Conservation (phyloP, 2,797 vertebrate species). For the Neostethus bicornis region DNA sequence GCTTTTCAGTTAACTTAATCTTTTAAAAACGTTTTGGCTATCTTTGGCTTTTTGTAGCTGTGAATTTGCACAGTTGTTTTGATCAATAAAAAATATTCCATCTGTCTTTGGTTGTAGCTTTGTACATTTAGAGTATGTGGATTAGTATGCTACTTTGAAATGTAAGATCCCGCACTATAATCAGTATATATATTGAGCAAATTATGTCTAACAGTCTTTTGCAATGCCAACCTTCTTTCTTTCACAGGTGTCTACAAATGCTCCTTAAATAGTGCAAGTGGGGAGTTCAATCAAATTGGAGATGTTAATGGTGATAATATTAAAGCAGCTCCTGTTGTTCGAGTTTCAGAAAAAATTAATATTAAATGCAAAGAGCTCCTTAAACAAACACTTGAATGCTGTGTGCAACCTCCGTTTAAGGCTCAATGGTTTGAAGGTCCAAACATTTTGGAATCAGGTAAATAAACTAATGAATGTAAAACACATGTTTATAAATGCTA, state of each 20-base stretch:
- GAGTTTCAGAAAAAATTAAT: neutral
- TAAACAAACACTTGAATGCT: slow-evolving; percentile 42
- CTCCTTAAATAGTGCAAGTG: neutral
- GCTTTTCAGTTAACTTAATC: too few relatives aligned
- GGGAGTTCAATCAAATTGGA: slow-evolving; percentile 40
- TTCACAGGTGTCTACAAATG: slow-evolving; percentile 67
- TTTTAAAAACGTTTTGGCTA: too few relatives aligned
- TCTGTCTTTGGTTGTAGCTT: too few relatives aligned
- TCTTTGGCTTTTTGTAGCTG: too few relatives aligned
- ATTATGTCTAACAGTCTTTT: neutral
- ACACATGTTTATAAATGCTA: neutral
- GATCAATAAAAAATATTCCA: too few relatives aligned
- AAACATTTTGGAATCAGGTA: accelerated
- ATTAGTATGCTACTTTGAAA: too few relatives aligned
- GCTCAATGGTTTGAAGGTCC: slow-evolving; percentile 42
- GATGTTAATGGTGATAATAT: neutral
- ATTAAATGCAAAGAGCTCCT: slow-evolving; percentile 5
- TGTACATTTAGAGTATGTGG: too few relatives aligned
- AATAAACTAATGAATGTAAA: slow-evolving; percentile 10
- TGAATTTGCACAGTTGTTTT: too few relatives aligned
- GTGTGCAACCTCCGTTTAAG: slow-evolving; percentile 37
- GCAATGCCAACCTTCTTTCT: too few relatives aligned
- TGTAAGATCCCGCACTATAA: neutral
- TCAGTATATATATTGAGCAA: too few relatives aligned
- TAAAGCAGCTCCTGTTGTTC: slow-evolving; percentile 46